Conservation (phyloP, 2,888 invertebrate species). For the Yponomeuta evonymella region DNA sequence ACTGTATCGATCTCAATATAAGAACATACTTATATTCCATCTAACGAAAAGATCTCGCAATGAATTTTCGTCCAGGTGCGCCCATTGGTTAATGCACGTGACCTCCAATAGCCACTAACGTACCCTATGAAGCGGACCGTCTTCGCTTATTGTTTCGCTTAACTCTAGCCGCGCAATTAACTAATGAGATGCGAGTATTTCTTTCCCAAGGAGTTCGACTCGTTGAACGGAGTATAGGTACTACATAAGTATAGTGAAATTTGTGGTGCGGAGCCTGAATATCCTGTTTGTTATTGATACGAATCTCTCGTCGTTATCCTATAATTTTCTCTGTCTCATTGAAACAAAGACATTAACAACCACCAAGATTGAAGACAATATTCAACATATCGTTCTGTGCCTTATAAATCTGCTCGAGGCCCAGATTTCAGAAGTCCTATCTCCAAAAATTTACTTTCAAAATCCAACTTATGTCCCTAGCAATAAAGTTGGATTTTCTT, state of each 20-base stretch:
- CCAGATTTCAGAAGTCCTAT: constrained; percentile 21
- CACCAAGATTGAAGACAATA: constrained; percentile 60
- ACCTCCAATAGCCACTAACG: too few relatives aligned
- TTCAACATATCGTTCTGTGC: constrained; percentile 56
- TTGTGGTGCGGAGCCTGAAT: not conserved
- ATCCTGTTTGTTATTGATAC: not conserved
- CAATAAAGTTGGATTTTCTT: constrained; percentile 24
- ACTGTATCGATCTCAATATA: too few relatives aligned
- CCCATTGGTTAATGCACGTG: too few relatives aligned
- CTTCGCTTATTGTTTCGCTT: too few relatives aligned
- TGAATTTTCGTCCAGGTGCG: too few relatives aligned
- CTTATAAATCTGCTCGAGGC: constrained; percentile 52
- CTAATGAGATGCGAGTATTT: too few relatives aligned
- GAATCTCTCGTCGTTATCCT: constrained; percentile 19
- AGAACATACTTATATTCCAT: too few relatives aligned
- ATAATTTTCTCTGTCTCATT: constrained; percentile 45
- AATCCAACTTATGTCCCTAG: constrained; percentile 22
- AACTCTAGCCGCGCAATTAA: too few relatives aligned
- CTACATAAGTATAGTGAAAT: not conserved
- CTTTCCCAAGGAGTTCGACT: too few relatives aligned
- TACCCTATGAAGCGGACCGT: too few relatives aligned
- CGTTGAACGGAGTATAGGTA: too few relatives aligned
- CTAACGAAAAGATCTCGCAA: too few relatives aligned
- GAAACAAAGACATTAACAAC: constrained; percentile 67
- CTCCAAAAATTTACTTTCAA: constrained; percentile 20